phyloP scores from a whole-genome alignment of 2,113 vertebrate species.

The Alexandromys fortis region DNA sequence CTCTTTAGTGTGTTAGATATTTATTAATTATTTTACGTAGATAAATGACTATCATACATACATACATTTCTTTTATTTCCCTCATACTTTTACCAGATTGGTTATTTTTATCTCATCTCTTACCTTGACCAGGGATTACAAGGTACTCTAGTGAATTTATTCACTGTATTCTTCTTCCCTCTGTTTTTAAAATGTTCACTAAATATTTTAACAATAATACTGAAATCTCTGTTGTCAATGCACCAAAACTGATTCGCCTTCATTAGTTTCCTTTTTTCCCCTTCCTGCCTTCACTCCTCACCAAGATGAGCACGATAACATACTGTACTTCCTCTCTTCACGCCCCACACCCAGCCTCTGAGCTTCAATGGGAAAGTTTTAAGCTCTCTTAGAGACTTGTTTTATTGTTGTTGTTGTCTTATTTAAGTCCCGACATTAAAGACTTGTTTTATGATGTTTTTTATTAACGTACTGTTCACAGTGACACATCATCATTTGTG shows the following conservation, averaged over 20 bases:
- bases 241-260: not conserved
- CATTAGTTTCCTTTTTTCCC: not conserved
- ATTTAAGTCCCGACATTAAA: not conserved
- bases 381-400: not conserved
- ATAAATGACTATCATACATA: not conserved
- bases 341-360: not conserved
- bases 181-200: not conserved
- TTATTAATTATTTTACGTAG: not conserved
- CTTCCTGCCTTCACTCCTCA: not conserved
- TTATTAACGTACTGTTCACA: not conserved
- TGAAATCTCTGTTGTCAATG: not conserved
- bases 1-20: not conserved
- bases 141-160: not conserved
- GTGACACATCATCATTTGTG: not conserved
- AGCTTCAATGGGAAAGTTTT: not conserved
- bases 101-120: not conserved
- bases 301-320: too few species aligned
- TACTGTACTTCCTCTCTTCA: not conserved
- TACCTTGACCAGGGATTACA: not conserved
- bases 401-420: not conserved
- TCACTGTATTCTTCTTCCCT: not conserved
- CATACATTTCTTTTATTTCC: not conserved
- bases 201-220: not conserved
- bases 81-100: not conserved
- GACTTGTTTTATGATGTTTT: not conserved